These are phyloP conservation scores for Venusia cambrica DNA, from an alignment of 2,888 invertebrate species.

Conservation along the genomic window DNA sequence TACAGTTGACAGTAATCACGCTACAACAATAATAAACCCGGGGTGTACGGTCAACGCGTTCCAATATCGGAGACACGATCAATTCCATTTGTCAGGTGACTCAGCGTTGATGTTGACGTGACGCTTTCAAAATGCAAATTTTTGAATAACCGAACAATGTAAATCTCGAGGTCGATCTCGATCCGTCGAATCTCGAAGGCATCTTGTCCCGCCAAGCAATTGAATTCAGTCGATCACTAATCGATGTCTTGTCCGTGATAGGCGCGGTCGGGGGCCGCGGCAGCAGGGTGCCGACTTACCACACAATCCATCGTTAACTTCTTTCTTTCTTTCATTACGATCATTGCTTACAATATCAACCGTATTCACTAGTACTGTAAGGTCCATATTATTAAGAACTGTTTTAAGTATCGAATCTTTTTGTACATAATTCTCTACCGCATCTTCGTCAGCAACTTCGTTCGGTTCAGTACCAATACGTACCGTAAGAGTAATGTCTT, in stretches of 20 bases:
- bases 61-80: constrained; percentile 73
- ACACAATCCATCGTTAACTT: constrained; percentile 82
- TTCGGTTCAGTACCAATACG: constrained; percentile 47
- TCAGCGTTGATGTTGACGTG: constrained; percentile 78
- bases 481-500: constrained; percentile 54
- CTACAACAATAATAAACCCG: constrained; percentile 70
- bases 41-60: constrained; percentile 78
- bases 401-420: constrained; percentile 67
- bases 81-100: constrained; percentile 78
- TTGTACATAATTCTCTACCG: constrained; percentile 75
- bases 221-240: constrained; percentile 82
- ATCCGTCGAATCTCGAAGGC: constrained; percentile 67
- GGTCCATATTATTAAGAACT: constrained; percentile 60
- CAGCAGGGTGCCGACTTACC: constrained; percentile 81
- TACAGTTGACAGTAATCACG: constrained; percentile 75
- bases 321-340: constrained; percentile 78
- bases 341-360: constrained; percentile 63
- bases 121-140: constrained; percentile 80
- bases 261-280: constrained; percentile 77
- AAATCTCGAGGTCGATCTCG: constrained; percentile 72
- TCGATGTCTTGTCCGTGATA: constrained; percentile 81
- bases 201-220: constrained; percentile 76
- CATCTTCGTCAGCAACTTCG: constrained; percentile 71
- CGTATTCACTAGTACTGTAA: constrained; percentile 54
- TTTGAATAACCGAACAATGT: constrained; percentile 76